Base-by-base conservation (phyloP, 2,797 vertebrate genomes). In the Lepilemur ruficaudatus region DNA sequence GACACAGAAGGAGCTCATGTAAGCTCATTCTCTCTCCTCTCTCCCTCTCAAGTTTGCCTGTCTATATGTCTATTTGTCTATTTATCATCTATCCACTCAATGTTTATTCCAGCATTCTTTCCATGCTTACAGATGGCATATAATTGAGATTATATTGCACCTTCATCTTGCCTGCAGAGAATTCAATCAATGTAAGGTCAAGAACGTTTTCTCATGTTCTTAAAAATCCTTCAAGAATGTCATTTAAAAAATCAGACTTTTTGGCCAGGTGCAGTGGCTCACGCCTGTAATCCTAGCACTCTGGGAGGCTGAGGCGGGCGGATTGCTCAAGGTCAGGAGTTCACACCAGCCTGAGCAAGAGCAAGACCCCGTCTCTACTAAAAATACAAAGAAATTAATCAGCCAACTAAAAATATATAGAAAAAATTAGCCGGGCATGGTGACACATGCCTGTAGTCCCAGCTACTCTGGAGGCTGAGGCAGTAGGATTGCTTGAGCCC, bases 81-180 rank as follows among this genome's bases (percentile, higher is more conserved):
- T 57, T 57, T 57, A 23, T 57, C 30, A 75, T 10, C 28, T 72
- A 23, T 78, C 43, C 41, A 72, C 9, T 57, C 43, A 65, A 32
- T 72, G 32, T 85, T 85, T 93, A 63, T 67, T 93, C 69, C 43
- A 76, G 32, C 32, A 79, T 93, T 92, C 93, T 84, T 80, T 72
- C 38, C 55, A 1, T 80, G 65, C 22, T 88, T 78, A 69, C 17
- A 94, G 48, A 72, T 82, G n/a, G 28, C 67, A 70, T 52, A 59
- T 41, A 43, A 46, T 48, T 75, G 50, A 81, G 55, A 81, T 81
- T 32, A 57, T 76, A 43, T 11, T n/a, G 48, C 28, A 59, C 52
- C 38, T 35, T 81, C n/a, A 72, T 81, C 46, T 80, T 23, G 3
- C 28, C 32, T 70, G 50, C 14, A 87, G 69, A 87, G 28, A 73